Percentiles rank a stretch among this genome's conserved stretches.
These are phyloP conservation scores for Microhierax caerulescens DNA, from an alignment of 2,797 vertebrate genomes.

Conservation along the genomic window DNA sequence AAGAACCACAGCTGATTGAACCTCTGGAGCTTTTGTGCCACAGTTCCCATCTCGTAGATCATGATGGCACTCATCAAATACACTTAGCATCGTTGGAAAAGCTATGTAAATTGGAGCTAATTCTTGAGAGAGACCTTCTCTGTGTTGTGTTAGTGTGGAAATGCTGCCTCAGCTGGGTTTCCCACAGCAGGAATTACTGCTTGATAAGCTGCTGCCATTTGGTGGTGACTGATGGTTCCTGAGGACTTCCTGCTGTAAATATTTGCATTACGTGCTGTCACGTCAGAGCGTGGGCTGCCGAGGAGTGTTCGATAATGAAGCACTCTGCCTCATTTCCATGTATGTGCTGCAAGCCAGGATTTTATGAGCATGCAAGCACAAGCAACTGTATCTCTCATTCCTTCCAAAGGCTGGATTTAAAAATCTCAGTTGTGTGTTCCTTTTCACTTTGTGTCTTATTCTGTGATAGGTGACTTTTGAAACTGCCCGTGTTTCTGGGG, in stretches of 20 bases:
- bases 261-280: not conserved
- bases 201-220: constrained; percentile 34
- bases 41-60: not conserved
- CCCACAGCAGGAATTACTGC: not conserved
- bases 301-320: not conserved
- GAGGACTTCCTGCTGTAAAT: constrained; percentile 32
- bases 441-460: not conserved
- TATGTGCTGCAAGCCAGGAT: not conserved
- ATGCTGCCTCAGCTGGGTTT: constrained; percentile 40
- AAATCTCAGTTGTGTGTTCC: not conserved
- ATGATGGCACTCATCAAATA: not conserved
- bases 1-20: not conserved
- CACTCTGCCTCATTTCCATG: not conserved
- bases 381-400: not conserved
- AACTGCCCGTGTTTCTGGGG: not conserved
- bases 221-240: not conserved
- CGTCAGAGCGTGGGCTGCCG: not conserved
- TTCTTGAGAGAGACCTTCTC: not conserved
- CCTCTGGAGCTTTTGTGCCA: not conserved
- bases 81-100: not conserved
- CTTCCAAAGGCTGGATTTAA: not conserved
- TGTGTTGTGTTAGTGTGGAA: not conserved
- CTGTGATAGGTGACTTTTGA: not conserved
- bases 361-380: fast-evolving
- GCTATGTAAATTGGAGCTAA: constrained; percentile 20